Evolutionary conservation across 2,888 invertebrate genomes (phyloP).

Genomic region (Notocelia uddmanniana): DNA sequence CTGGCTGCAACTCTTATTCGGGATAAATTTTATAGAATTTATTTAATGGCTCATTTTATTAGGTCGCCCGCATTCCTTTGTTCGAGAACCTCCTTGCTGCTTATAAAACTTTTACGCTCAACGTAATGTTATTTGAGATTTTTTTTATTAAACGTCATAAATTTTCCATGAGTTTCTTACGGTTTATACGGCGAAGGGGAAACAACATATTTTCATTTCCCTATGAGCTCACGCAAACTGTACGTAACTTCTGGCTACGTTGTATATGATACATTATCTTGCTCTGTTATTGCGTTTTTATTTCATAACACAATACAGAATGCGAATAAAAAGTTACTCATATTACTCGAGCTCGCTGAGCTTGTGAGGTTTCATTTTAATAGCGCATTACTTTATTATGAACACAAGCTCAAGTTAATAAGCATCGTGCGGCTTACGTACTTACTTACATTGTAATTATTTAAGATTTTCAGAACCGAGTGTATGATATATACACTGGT

Average conservation of each 20-base stretch:
- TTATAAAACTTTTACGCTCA: constrained; percentile 39
- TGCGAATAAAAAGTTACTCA: constrained; percentile 23
- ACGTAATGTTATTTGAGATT: constrained; percentile 26
- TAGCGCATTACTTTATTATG: not conserved
- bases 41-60: constrained; percentile 19
- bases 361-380: constrained; percentile 13
- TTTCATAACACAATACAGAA: constrained; percentile 30
- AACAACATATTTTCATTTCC: constrained; percentile 41
- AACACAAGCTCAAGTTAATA: not conserved
- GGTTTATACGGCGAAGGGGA: constrained; percentile 5
- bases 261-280: constrained; percentile 35
- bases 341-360: constrained; percentile 10
- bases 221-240: constrained; percentile 23
- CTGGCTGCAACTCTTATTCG: constrained; percentile 34
- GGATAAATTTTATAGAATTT: constrained; percentile 37
- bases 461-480: too few species aligned
- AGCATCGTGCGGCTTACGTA: not conserved
- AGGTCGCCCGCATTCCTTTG: constrained; percentile 20
- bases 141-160: constrained; percentile 40
- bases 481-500: too few species aligned
- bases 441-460: too few species aligned
- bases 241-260: constrained; percentile 6
- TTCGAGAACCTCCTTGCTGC: constrained; percentile 20
- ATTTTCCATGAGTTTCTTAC: constrained; percentile 33
- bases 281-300: constrained; percentile 32